Evolutionary conservation across 2,113 vertebrate genomes (phyloP).

Genomic region (Peromyscus californicus): DNA sequence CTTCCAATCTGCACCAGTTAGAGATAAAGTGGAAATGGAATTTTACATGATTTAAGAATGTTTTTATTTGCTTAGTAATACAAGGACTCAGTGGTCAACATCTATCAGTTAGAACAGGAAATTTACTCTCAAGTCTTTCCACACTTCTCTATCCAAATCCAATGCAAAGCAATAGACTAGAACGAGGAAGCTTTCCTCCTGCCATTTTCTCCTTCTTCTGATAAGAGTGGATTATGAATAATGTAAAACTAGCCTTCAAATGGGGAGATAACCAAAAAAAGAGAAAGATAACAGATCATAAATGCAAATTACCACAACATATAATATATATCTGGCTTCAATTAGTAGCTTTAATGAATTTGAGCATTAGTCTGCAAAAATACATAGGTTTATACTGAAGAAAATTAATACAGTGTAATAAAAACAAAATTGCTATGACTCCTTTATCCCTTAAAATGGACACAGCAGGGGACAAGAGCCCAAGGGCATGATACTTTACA

Average conservation of each 20-base stretch:
- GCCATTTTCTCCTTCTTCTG: not conserved
- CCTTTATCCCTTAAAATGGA: not conserved
- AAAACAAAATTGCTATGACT: conserved; percentile 46
- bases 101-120: not conserved
- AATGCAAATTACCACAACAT: conserved; percentile 8
- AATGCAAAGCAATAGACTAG: not conserved
- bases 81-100: not conserved
- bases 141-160: conserved; percentile 23
- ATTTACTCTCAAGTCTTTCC: conserved; percentile 11
- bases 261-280: not conserved
- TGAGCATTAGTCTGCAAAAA: conserved; percentile 15
- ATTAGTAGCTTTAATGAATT: conserved; percentile 52
- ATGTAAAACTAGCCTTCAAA: conserved; percentile 25
- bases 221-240: conserved; percentile 34
- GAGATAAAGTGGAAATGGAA: conserved; percentile 7
- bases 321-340: not conserved
- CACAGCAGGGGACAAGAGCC: not conserved
- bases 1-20: not conserved
- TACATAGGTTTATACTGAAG: conserved; percentile 29
- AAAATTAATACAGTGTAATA: not conserved
- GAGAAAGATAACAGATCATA: not conserved
- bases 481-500: not conserved
- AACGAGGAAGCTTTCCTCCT: not conserved
- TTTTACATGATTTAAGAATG: conserved; percentile 34
- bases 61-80: conserved; percentile 25